phyloP scores from a whole-genome alignment of 2,797 vertebrate genomes.

The Hoplostethus mediterraneus region DNA sequence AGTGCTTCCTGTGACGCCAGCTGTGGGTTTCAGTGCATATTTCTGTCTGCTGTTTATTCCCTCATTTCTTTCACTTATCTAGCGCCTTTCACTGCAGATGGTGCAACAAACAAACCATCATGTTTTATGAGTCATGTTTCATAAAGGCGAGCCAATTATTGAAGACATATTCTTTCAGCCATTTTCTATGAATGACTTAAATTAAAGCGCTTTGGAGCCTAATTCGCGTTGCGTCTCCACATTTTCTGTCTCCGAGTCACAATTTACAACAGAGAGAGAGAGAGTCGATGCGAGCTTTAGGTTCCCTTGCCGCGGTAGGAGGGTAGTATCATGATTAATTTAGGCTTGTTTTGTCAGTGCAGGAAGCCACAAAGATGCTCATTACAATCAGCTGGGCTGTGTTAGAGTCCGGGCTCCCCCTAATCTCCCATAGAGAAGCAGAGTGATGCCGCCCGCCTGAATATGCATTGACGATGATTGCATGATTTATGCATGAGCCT shows the following conservation, averaged over 20 bases:
- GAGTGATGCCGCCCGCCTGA: constrained; percentile 73
- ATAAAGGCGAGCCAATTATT: constrained; percentile 76
- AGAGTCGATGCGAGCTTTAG: constrained; percentile 66
- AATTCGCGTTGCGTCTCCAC: constrained; percentile 69
- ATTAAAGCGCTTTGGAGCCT: constrained; percentile 76
- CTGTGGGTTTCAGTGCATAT: constrained; percentile 60
- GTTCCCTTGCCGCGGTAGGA: constrained; percentile 75
- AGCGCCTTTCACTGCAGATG: constrained; percentile 76
- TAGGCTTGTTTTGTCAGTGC: constrained; percentile 83
- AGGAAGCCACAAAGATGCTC: constrained; percentile 83
- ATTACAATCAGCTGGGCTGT: constrained; percentile 87
- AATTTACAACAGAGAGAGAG: constrained; percentile 71
- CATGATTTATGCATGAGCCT: constrained; percentile 88
- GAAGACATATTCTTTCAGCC: constrained; percentile 75
- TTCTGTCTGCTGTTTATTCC: constrained; percentile 61
- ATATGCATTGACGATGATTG: constrained; percentile 86
- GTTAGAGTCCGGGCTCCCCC: constrained; percentile 76
- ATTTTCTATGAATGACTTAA: constrained; percentile 81
- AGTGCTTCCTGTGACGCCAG: constrained; percentile 58
- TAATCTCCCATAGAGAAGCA: constrained; percentile 78
- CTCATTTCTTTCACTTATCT: constrained; percentile 68
- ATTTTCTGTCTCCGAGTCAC: constrained; percentile 72
- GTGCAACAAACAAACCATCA: constrained; percentile 74
- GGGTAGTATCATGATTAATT: constrained; percentile 84
- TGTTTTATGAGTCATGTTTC: constrained; percentile 73